Evolutionary conservation across 2,113 vertebrate species (phyloP), one percentile per base, ranked within the genome.

Genomic region (Ammodramus savannarum): DNA sequence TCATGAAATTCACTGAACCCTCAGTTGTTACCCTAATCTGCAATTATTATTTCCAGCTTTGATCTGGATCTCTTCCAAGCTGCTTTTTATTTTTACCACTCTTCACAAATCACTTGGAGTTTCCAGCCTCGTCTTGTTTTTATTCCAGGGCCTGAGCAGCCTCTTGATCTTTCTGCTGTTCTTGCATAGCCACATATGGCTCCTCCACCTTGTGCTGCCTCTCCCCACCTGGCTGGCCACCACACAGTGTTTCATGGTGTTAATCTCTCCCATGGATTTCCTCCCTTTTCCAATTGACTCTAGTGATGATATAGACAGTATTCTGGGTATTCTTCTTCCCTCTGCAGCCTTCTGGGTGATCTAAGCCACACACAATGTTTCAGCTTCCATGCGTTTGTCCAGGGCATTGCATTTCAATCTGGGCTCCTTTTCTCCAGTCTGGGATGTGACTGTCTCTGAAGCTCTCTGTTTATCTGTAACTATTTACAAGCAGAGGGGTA

Each of bases 141-240:
- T 66, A 17, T 81, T 74, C 51, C 55, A 58, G 39, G 8, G 8
- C 15, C 54, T 32, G 65, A 89, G 65, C 17, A 34, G 21, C 43
- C n/a, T 62, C 68, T 65, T 61, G 20, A 26, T 69, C 26, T 66
- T 80, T 52, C 63, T 89, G 27, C 36, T 84, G n/a, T 20, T 79
- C 31, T 73, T 61, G 21, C 52, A 62, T 1, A 22, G 36, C 48
- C 29, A 12, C n/a, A 20, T 5, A 18, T 13, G 9, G 14, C 31
- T 82, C 27, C 55, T 74, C 31, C 46, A 71, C 23, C 36, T 31
- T 21, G 7, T 10, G 22, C 36, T 73, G 22, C 48, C 23, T 59
- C 4, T 4, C 17, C 3, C 3, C 0, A 1, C 34, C 17, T 1
- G 2, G 5, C 49, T 69, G 41, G 26, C 52, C 46, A 27, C 11